Percentiles rank a stretch among this genome's conserved stretches.
Conservation (phyloP, 2,113 vertebrate species). For the Istiophorus platypterus region DNA sequence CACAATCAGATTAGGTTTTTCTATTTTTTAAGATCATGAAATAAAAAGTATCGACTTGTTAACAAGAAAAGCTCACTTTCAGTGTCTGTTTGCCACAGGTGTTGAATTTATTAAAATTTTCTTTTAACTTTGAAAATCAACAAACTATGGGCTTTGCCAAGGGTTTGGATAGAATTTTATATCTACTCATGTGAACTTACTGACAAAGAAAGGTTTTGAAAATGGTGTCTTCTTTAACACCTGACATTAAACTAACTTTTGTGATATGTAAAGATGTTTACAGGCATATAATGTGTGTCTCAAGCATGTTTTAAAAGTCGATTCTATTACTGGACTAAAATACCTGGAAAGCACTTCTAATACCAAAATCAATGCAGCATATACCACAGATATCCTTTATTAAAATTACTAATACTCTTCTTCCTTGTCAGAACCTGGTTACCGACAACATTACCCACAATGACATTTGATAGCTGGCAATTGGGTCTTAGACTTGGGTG, state of each 20-base stretch:
- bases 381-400: not conserved
- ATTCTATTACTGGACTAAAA: not conserved
- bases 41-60: not conserved
- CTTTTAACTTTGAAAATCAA: no score
- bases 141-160: no score
- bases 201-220: no score
- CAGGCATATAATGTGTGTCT: no score
- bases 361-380: not conserved
- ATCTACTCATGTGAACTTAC: no score
- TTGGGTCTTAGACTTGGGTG: not conserved
- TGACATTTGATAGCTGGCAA: not conserved
- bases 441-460: not conserved
- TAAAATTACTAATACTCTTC: not conserved
- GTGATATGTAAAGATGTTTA: no score
- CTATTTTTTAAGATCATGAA: not conserved
- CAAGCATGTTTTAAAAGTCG: not conserved
- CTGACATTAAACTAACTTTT: not conserved
- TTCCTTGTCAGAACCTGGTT: not conserved
- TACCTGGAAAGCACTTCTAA: not conserved
- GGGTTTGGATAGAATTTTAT: no score
- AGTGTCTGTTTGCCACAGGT: no score
- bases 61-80: not conserved
- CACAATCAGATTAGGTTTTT: not conserved
- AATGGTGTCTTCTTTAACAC: no score
- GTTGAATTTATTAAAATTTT: no score